phyloP scores from a whole-genome alignment of 2,113 vertebrate genomes.

The Rhinopithecus roxellana region DNA sequence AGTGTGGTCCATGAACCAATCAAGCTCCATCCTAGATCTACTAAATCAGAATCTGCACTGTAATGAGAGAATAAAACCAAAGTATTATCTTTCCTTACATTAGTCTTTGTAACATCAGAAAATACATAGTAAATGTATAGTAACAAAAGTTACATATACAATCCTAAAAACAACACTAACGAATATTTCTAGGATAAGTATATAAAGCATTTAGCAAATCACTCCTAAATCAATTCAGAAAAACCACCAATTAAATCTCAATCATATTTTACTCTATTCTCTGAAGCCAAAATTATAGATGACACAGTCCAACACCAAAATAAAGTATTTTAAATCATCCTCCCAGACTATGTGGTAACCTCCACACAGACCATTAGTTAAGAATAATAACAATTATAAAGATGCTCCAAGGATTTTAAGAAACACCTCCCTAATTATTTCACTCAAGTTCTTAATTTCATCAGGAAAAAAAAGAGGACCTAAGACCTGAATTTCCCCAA shows the following conservation, averaged over 20 bases:
- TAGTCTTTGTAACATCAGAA: slow-evolving; percentile 3
- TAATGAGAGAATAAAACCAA: neutral
- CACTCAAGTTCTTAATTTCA: neutral
- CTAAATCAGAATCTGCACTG: neutral
- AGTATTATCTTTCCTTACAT: neutral
- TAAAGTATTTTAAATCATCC: slow-evolving; percentile 41
- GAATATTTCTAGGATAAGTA: slow-evolving; percentile 29
- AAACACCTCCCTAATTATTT: slow-evolving; percentile 27
- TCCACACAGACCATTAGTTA: neutral
- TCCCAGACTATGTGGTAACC: slow-evolving; percentile 2
- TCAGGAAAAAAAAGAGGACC: neutral
- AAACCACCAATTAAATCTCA: slow-evolving; percentile 55
- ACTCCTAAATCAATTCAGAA: slow-evolving; percentile 28
- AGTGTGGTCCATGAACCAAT: neutral
- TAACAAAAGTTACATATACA: neutral
- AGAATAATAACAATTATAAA: slow-evolving; percentile 18
- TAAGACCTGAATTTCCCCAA: neutral
- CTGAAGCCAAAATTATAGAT: slow-evolving; percentile 48
- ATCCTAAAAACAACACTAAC: slow-evolving; percentile 14
- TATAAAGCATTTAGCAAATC: slow-evolving; percentile 25
- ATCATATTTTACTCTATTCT: slow-evolving; percentile 29
- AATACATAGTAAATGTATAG: neutral
- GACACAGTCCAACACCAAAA: slow-evolving; percentile 45
- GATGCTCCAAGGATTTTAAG: slow-evolving; percentile 5
- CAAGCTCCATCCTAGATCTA: neutral